Conservation (phyloP, 1,140 invertebrate species). For the Dysdera silvatica region DNA sequence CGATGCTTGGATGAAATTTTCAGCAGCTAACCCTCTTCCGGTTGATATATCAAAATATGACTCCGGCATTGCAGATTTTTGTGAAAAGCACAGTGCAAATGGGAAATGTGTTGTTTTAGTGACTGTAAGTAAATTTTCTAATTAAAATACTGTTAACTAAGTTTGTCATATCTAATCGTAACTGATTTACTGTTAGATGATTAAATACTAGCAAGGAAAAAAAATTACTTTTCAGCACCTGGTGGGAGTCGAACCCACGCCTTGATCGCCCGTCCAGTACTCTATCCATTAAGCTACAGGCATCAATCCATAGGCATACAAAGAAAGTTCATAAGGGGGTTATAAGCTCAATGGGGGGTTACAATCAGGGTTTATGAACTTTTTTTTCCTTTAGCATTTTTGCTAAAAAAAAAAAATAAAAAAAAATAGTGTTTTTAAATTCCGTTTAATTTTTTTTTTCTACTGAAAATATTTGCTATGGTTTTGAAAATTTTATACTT, state of each 20-base stretch:
- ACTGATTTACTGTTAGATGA: neutral
- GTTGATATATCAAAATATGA: conserved; percentile 62
- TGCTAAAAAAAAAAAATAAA: too few species aligned
- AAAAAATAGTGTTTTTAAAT: too few species aligned
- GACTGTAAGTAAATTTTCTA: conserved; percentile 54
- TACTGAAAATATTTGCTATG: too few species aligned
- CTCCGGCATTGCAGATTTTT: conserved; percentile 61
- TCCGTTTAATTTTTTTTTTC: too few species aligned
- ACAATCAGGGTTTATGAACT: too few species aligned
- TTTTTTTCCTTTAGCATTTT: too few species aligned
- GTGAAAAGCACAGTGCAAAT: conserved; percentile 53
- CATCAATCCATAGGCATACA: conserved; percentile 33
- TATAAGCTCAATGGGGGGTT: too few species aligned
- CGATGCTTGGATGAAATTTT: conserved; percentile 69
- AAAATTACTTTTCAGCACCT: conserved; percentile 16
- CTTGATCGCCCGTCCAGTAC: too few species aligned
- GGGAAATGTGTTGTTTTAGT: conserved; percentile 63
- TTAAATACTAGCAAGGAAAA: neutral
- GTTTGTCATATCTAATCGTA: conserved; percentile 5
- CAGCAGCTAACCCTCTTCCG: conserved; percentile 61
- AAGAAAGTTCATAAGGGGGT: too few species aligned
- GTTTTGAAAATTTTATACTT: too few species aligned
- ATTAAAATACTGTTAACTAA: conserved; percentile 15
- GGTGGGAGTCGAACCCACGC: too few species aligned
- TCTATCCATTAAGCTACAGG: too few species aligned